Evolutionary conservation across 2,113 vertebrate species (phyloP), one percentile per base, ranked within the genome.

Genomic region (Bothrops jararaca): DNA sequence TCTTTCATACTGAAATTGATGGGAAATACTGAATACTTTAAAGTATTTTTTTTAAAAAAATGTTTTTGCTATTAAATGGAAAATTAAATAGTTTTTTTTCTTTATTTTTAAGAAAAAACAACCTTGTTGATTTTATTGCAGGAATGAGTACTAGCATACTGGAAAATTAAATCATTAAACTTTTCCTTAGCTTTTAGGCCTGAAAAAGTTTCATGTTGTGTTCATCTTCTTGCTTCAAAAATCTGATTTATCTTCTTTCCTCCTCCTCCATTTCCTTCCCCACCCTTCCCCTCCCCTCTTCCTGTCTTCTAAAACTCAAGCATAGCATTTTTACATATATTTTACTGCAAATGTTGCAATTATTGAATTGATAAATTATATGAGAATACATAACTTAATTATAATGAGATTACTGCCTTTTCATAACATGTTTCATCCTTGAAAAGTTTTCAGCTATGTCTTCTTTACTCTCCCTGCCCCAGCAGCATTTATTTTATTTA

Each of bases 101-200:
- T 18, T 39, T 18, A 80, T 42, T 80, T 80, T 80, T 39, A 42
- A 42, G 34, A 80, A 80, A 80, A 60, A 18, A 4, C 45, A 64
- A 2, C 26, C 26, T 22, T 42, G 50, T 45, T 92, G 60, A 80
- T 74, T 74, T 92, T 39, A 54, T 15, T 60, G 26, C 34, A 54
- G 48, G 13, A 69, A 69, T 26, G n/a, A 56, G 4, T 13, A 11
- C n/a, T 29, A 89, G 22, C 4, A 10, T 34, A 23, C 48, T 4
- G 29, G 48, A 56, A 93, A 90, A 90, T 90, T 26, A 86, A 58
- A 88, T 39, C 39, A 58, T 58, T 52, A 34, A 92, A 88, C 10
- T 10, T 50, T 89, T 90, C 9, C 52, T 57, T 24, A 6, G 23
- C 22, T 90, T 69, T 52, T 87, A 42, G 24, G 18, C 42, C 45